phyloP scores from a whole-genome alignment of 2,113 vertebrate species.

The Brachyhypopomus occidentalis region DNA sequence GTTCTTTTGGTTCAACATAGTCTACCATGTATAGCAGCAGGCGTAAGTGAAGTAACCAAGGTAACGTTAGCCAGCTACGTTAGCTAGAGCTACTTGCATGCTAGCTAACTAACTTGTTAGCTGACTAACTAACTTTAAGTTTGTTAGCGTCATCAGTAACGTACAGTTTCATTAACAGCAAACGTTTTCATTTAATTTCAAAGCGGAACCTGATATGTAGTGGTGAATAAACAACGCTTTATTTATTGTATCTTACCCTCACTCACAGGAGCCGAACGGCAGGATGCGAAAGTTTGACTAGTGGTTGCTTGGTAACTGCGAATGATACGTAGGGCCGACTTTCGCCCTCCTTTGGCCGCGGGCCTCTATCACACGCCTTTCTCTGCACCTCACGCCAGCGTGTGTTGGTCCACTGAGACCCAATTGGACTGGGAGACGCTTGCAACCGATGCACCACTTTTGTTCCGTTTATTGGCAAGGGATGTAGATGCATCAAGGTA shows the following conservation, averaged over 20 bases:
- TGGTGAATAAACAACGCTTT: neutral
- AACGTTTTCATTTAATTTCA: neutral
- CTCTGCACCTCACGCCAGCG: too few species aligned
- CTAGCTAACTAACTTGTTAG: too few species aligned
- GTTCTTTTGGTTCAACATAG: too few species aligned
- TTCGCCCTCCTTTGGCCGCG: too few species aligned
- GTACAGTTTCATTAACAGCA: too few species aligned
- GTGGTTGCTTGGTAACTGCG: slow-evolving; percentile 17
- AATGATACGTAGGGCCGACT: neutral
- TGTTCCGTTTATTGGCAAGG: neutral
- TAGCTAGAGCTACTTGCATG: too few species aligned
- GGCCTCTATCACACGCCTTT: too few species aligned
- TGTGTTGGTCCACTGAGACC: neutral
- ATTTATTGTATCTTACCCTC: neutral
- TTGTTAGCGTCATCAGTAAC: too few species aligned
- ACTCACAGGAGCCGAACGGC: neutral
- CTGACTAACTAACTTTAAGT: too few species aligned
- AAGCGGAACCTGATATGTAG: neutral
- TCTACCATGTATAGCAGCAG: too few species aligned
- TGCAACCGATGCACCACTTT: neutral
- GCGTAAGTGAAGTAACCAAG: too few species aligned
- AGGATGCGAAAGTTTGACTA: neutral
- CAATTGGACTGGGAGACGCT: neutral
- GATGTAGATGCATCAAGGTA: neutral
- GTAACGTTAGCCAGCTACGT: too few species aligned